These are phyloP conservation scores for Anthopleura xanthogrammica DNA, from an alignment of 92 coral and sea anemone species.

Conservation along the genomic window DNA sequence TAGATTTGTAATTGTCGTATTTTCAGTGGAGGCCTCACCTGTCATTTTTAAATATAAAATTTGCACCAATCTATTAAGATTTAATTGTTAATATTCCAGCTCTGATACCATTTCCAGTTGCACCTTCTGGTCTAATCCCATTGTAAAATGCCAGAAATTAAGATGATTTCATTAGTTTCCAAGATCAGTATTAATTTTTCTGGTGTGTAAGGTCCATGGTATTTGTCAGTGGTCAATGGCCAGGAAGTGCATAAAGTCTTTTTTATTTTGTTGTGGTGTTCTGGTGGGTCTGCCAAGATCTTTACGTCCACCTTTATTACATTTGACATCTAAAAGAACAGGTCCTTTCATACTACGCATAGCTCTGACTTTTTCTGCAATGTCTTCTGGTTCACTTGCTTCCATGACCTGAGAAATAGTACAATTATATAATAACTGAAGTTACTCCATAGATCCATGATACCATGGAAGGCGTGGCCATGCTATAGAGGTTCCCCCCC, in stretches of 20 bases:
- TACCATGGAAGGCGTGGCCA: too few species aligned
- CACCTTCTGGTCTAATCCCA: too few species aligned
- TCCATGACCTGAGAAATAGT: constrained; percentile 56
- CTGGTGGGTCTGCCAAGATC: constrained; percentile 98
- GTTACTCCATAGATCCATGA: too few species aligned
- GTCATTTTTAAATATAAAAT: too few species aligned
- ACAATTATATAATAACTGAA: not conserved
- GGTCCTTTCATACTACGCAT: constrained; percentile 81
- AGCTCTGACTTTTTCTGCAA: constrained; percentile 72
- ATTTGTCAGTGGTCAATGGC: constrained; percentile 81
- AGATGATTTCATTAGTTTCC: not conserved
- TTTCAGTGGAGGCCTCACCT: too few species aligned
- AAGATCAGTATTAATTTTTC: not conserved
- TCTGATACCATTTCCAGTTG: too few species aligned
- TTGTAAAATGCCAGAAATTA: too few species aligned
- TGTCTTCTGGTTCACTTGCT: constrained; percentile 81
- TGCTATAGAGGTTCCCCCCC: too few species aligned
- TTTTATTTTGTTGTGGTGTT: constrained; percentile 90
- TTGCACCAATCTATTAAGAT: too few species aligned
- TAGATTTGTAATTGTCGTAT: not conserved
- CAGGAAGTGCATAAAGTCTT: constrained; percentile 98
- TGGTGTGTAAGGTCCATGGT: not conserved
- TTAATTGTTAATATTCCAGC: too few species aligned
- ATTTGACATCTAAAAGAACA: constrained; percentile 75
- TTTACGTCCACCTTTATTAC: constrained; percentile 92